Percentiles rank a stretch among this genome's conserved stretches.
Conservation (phyloP, 2,888 invertebrate genomes). For the Tortrix viridana region DNA sequence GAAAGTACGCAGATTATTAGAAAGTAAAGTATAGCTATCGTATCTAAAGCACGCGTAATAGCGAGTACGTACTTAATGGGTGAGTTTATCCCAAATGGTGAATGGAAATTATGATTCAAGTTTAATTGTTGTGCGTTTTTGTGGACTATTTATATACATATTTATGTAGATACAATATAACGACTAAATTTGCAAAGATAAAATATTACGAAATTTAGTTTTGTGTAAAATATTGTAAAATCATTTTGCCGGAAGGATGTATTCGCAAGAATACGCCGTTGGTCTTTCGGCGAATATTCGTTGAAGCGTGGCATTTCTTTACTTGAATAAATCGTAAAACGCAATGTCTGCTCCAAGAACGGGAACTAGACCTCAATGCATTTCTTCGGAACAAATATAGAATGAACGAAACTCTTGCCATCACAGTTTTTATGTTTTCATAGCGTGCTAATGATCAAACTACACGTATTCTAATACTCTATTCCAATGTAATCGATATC, state of each 20-base stretch:
- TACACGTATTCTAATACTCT: neutral
- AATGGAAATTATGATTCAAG: slow-evolving; percentile 28
- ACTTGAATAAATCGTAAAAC: slow-evolving; percentile 45
- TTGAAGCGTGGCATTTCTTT: slow-evolving; percentile 47
- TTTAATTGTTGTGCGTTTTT: slow-evolving; percentile 20
- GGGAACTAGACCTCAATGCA: neutral
- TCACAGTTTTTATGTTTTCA: neutral
- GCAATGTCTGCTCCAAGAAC: neutral
- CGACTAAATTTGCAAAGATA: neutral
- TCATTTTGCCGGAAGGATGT: slow-evolving; percentile 40
- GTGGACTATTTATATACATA: neutral
- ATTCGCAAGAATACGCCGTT: slow-evolving; percentile 43
- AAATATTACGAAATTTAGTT: neutral
- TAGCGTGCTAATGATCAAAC: slow-evolving; percentile 2
- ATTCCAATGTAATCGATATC: neutral
- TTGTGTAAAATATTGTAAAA: slow-evolving; percentile 28
- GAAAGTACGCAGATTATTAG: slow-evolving; percentile 67
- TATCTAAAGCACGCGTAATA: slow-evolving; percentile 31
- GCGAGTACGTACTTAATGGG: slow-evolving; percentile 19
- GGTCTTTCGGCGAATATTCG: slow-evolving; percentile 43
- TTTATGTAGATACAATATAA: no score
- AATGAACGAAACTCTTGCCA: no score
- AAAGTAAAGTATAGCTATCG: slow-evolving; percentile 48
- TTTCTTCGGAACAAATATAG: neutral
- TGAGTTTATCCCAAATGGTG: slow-evolving; percentile 24